Percentiles rank a stretch among this genome's conserved stretches.
phyloP scores from a whole-genome alignment of 2,888 invertebrate genomes.

The Metalampra italica region DNA sequence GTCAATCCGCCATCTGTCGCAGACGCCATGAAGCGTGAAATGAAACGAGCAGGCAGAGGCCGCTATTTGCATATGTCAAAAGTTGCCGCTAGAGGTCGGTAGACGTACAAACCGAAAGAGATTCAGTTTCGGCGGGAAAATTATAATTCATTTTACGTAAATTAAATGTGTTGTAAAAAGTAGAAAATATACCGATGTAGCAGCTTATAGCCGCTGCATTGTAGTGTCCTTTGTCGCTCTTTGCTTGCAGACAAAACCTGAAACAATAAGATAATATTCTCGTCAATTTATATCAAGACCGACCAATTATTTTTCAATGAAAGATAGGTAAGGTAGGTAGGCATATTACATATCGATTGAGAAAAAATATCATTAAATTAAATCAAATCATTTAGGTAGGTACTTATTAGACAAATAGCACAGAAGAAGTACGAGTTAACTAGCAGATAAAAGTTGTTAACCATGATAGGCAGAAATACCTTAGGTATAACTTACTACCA shows the following conservation, averaged over 20 bases:
- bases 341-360: no score
- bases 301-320: no score
- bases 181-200: conserved; percentile 48
- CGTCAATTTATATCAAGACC: no score
- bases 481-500: no score
- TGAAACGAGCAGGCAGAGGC: conserved; percentile 7
- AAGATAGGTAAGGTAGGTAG: no score
- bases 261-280: conserved; percentile 24
- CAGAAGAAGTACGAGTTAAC: no score
- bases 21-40: conserved; percentile 16
- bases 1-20: conserved; percentile 52
- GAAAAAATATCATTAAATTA: no score
- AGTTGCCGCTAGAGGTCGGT: conserved; percentile 46
- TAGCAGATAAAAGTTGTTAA: no score
- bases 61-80: conserved; percentile 46
- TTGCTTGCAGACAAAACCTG: conserved; percentile 24
- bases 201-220: conserved; percentile 75
- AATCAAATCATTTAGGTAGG: no score
- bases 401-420: no score
- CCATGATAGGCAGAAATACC: no score
- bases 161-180: no score
- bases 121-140: neutral
- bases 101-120: neutral
- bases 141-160: neutral
- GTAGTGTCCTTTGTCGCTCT: conserved; percentile 30